Conservation (phyloP, 2,113 vertebrate species). For the Colistium nudipinnis region DNA sequence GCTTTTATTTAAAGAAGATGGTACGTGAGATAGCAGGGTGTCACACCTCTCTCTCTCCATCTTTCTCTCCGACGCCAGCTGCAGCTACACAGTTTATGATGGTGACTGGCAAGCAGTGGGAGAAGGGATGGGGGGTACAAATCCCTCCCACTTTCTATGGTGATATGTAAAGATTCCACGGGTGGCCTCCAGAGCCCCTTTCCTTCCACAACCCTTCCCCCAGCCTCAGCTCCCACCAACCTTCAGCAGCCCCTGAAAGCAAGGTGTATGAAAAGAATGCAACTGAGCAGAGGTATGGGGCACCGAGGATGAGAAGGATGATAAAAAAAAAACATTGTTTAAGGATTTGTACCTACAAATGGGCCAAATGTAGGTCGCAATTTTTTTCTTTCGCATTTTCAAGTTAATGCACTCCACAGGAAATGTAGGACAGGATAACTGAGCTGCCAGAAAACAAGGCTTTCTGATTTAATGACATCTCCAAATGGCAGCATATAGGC, state of each 20-base stretch:
- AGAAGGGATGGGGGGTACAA: conserved; percentile 14
- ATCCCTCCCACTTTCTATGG: conserved; percentile 64
- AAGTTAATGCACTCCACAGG: conserved; percentile 25
- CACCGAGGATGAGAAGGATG: conserved; percentile 22
- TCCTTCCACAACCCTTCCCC: conserved; percentile 52
- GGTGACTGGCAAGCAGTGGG: conserved; percentile 41
- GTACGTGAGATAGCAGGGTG: conserved; percentile 62
- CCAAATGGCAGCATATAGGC: background rate
- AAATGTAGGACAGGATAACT: conserved; percentile 33
- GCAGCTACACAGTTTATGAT: conserved; percentile 69
- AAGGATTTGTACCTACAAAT: conserved; percentile 37
- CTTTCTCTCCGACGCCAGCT: conserved; percentile 61
- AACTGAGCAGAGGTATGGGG: conserved; percentile 37
- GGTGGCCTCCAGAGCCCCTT: conserved; percentile 64
- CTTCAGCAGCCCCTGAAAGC: conserved; percentile 46
- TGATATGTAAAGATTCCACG: conserved; percentile 70
- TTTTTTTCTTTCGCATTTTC: conserved; percentile 41
- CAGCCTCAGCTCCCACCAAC: conserved; percentile 47
- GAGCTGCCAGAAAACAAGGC: conserved; percentile 22
- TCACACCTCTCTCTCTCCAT: conserved; percentile 39
- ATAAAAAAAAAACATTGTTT: conserved; percentile 51
- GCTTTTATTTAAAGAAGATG: conserved; percentile 70
- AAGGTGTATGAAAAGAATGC: conserved; percentile 7
- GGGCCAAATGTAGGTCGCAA: conserved; percentile 27
- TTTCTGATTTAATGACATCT: conserved; percentile 34